Base-by-base conservation (phyloP, 1,140 invertebrate species). In the Drosophila lacteicornis region DNA sequence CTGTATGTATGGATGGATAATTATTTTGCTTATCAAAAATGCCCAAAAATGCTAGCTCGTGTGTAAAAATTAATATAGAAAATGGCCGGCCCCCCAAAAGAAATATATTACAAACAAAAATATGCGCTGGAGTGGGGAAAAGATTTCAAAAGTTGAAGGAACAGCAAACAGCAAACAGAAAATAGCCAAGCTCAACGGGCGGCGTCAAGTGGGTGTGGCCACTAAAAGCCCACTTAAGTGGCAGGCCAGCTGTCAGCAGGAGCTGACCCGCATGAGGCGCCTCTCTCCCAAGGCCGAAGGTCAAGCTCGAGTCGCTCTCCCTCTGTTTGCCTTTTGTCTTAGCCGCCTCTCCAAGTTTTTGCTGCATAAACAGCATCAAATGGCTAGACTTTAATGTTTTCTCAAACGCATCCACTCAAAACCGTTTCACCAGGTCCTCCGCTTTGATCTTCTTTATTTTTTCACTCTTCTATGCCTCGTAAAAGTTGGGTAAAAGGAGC, bases 371-470 rank as follows among this genome's bases (percentile, higher is more conserved):
- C 62, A 57, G 55, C 49, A 38, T 46, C 47, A 62, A 82, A 81
- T 87, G 68, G 77, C 66, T 79, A 65, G 82, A 83, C 79, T 83
- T 83, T 83, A 80, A 83, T 78, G 73, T 76, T 87, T 88, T 25
- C 56, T 55, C 55, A 73, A 88, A 77, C 76, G 77, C 70, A 83
- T 87, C 60, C 84, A 78, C 84, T 83, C 79, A 80, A 70, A 62
- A 80, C 77, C 74, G 38, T 66, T 79, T 76, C 67, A 66, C 15
- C 63, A 51, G 70, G 9, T 1, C n/a, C 30, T 19, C n/a, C 45
- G 33, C 83, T 87, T 87, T 87, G 83, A 87, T 88, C 76, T 87
- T 78, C 70, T 63, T 67, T 62, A 43, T 43, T 51, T 15, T 38
- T 36, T 47, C 9, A 56, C 53, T 56, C 53, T 40, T 40, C 36